Conservation (phyloP, 2,888 invertebrate genomes). For the Hydroisotoma schaefferi region DNA sequence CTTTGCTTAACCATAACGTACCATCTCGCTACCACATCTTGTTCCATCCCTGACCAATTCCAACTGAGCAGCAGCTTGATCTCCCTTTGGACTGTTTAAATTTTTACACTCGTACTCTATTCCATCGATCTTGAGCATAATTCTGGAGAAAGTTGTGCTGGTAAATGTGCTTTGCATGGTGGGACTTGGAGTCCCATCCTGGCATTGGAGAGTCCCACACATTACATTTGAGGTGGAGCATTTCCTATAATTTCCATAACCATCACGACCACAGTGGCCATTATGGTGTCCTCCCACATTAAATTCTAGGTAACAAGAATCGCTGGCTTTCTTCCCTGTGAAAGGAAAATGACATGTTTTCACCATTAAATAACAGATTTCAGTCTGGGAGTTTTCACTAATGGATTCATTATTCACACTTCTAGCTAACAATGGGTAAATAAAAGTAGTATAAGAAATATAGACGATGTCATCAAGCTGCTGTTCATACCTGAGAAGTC, state of each 20-base stretch:
- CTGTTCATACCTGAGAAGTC: slow-evolving; percentile 62
- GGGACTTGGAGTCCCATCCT: slow-evolving; percentile 78
- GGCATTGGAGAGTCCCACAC: slow-evolving; percentile 94
- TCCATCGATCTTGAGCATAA: slow-evolving; percentile 83
- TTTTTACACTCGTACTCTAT: slow-evolving; percentile 92
- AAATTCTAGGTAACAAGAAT: slow-evolving; percentile 59
- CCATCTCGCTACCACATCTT: slow-evolving; percentile 84
- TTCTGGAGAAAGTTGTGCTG: slow-evolving; percentile 68
- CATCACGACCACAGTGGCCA: slow-evolving; percentile 89
- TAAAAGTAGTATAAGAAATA: not conserved
- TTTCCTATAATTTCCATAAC: slow-evolving; percentile 70
- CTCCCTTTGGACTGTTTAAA: slow-evolving; percentile 44
- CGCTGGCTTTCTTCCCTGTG: slow-evolving; percentile 37
- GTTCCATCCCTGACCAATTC: slow-evolving; percentile 92
- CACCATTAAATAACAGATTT: not conserved
- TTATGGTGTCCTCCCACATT: slow-evolving; percentile 92
- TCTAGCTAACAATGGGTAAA: no score
- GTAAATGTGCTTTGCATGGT: slow-evolving; percentile 74
- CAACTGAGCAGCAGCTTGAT: slow-evolving; percentile 52
- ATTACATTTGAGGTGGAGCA: slow-evolving; percentile 82
- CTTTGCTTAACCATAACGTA: no score
- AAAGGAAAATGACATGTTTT: not conserved
- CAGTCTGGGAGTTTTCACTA: not conserved
- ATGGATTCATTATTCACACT: not conserved
- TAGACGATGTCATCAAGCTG: not conserved